Conservation (phyloP, 2,888 invertebrate genomes). For the Drosophila kanekoi region DNA sequence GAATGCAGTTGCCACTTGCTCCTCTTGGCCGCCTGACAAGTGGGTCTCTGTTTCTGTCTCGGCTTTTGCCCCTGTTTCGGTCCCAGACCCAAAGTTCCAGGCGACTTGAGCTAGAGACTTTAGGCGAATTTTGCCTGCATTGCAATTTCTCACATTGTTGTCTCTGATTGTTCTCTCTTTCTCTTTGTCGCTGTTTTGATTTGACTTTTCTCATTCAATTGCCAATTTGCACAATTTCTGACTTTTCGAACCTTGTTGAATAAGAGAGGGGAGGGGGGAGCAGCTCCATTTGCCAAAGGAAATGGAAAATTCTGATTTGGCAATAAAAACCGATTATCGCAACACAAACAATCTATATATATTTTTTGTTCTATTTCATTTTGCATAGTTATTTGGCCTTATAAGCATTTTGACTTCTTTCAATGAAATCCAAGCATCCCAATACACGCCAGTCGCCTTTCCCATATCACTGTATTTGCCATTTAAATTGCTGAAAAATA, state of each 20-base stretch:
- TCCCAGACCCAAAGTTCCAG: neutral
- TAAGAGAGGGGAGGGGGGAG: neutral
- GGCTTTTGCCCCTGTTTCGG: neutral
- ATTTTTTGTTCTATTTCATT: too few species aligned
- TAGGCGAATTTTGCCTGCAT: conserved; percentile 43
- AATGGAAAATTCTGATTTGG: conserved; percentile 39
- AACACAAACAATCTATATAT: too few species aligned
- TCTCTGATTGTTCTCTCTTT: conserved; percentile 11
- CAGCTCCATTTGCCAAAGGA: conserved; percentile 32
- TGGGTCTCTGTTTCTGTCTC: conserved; percentile 16
- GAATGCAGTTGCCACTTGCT: conserved; percentile 49
- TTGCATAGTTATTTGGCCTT: too few species aligned
- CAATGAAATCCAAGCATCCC: too few species aligned
- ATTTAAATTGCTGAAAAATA: too few species aligned
- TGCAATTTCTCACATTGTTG: conserved; percentile 54
- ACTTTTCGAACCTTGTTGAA: conserved; percentile 29
- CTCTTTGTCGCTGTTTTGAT: conserved; percentile 15
- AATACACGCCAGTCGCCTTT: too few species aligned
- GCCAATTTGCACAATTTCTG: conserved; percentile 70
- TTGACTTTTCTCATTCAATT: conserved; percentile 62
- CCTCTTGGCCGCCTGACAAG: conserved; percentile 49
- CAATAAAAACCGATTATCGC: conserved; percentile 32
- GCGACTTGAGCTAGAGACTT: conserved; percentile 36
- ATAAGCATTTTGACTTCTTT: too few species aligned
- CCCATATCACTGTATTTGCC: too few species aligned